These are phyloP conservation scores for Thamnaconus septentrionalis DNA, from an alignment of 2,113 vertebrate genomes.

Conservation along the genomic window DNA sequence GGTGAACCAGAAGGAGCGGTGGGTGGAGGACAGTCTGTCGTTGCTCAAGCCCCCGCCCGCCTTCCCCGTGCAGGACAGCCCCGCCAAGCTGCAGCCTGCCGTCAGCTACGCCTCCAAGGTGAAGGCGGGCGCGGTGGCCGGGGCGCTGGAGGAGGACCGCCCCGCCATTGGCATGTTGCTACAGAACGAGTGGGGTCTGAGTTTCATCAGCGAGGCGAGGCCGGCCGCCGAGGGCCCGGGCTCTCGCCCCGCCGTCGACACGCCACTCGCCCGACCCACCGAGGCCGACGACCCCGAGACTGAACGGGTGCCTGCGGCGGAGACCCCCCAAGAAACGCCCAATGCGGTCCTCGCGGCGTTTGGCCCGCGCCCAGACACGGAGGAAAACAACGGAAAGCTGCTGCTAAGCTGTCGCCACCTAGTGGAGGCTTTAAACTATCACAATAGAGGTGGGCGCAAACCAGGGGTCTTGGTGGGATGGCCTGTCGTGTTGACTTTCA, in stretches of 20 bases:
- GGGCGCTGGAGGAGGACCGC: constrained; percentile 68
- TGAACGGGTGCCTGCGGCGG: constrained; percentile 19
- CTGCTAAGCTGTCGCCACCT: constrained; percentile 78
- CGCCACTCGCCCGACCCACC: constrained; percentile 27
- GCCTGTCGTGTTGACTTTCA: neutral
- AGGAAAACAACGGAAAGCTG: constrained; percentile 68
- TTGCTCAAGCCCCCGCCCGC: constrained; percentile 82
- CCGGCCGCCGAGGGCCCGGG: constrained; percentile 37
- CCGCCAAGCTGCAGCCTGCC: constrained; percentile 82
- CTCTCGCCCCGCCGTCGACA: constrained; percentile 1
- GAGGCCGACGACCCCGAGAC: constrained; percentile 32
- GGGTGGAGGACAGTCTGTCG: constrained; percentile 78
- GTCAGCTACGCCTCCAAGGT: constrained; percentile 88
- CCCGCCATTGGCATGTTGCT: constrained; percentile 81
- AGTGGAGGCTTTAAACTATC: constrained; percentile 76
- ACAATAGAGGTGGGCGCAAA: constrained; percentile 69
- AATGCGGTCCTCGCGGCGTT: constrained; percentile 19
- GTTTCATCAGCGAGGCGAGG: constrained; percentile 81
- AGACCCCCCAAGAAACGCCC: constrained; percentile 25
- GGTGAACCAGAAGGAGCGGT: constrained; percentile 66
- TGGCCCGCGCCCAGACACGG: constrained; percentile 30
- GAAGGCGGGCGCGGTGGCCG: constrained; percentile 73
- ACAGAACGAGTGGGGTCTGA: constrained; percentile 86
- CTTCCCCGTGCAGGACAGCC: constrained; percentile 86
- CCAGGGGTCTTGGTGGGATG: neutral